Conservation (phyloP, 2,797 vertebrate genomes). For the Acrossocheilus wenchowensis region DNA sequence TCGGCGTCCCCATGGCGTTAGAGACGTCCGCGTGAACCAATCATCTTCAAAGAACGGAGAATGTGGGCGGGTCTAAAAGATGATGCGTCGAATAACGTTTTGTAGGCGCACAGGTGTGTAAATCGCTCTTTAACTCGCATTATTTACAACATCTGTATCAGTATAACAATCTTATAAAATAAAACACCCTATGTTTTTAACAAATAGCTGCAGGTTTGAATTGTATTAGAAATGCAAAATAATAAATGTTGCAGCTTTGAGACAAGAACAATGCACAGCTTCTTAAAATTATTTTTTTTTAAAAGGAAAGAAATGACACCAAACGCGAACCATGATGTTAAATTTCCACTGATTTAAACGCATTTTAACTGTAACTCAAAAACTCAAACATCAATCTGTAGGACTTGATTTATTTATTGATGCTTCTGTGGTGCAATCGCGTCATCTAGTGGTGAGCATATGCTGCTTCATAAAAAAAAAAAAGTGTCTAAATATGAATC, state of each 20-base stretch:
- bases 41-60: not conserved
- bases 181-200: not conserved
- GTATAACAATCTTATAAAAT: not conserved
- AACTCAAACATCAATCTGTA: not conserved
- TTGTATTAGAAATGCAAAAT: not conserved
- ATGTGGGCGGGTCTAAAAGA: conserved; percentile 3
- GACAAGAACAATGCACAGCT: not conserved
- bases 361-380: not conserved
- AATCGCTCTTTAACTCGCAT: not conserved
- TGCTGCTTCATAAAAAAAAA: not conserved
- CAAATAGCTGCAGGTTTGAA: not conserved
- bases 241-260: not conserved
- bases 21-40: conserved; percentile 40
- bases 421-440: not conserved
- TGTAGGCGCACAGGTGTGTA: conserved; percentile 23
- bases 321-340: not conserved
- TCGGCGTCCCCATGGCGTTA: not conserved
- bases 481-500: not conserved
- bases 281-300: not conserved
- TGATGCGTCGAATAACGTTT: not conserved
- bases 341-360: not conserved
- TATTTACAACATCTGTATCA: not conserved
- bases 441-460: conserved; percentile 7
- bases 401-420: not conserved
- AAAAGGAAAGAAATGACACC: not conserved